Evolutionary conservation across 1,140 invertebrate species (phyloP), one percentile per base, ranked within the genome.

Genomic region (Stegodyphus mimosarum): DNA sequence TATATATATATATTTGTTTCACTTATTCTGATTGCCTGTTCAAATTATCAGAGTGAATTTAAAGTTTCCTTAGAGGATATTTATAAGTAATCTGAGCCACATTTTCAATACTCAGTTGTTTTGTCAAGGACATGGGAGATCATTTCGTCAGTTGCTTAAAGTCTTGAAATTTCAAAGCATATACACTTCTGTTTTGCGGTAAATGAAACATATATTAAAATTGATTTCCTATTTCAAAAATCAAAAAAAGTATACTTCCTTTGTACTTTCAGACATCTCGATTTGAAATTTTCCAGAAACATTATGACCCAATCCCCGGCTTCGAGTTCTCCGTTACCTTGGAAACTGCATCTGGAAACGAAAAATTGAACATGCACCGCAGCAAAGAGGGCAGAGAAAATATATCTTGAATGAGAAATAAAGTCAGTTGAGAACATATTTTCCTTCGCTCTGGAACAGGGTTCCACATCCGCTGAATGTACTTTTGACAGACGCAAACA

Each of bases 401-500:
- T 72, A 52, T 72, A 72, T 81, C 53, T 81, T 77, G 75, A 64
- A 77, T 66, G 60, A 81, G 78, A 81, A 72, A 72, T 81, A 72
- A 81, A 81, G 78, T 71, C 51, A 63, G 55, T 64, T 50, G 53
- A 49, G 53, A 72, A 72, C 78, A 81, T 81, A 81, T 81, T 81
- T 80, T 81, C 53, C 33, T 51, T 72, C 69, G 51, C 69, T 69
- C 11, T 79, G 50, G 63, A 70, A 60, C 69, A 60, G 13, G 15
- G 78, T 52, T 60, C 69, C n/a, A 50, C 18, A 60, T 33, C 33
- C 55, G 10, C 17, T 33, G 69, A 81, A 72, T 72, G 78, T 63
- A 81, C 78, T 81, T 81, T 81, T 81, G 78, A 81, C 78, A 81
- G 69, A 81, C 33, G 52, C 69, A 72, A 81, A 72, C 67, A 63